phyloP scores from a whole-genome alignment of 2,797 vertebrate species.

The Crax fasciolata region DNA sequence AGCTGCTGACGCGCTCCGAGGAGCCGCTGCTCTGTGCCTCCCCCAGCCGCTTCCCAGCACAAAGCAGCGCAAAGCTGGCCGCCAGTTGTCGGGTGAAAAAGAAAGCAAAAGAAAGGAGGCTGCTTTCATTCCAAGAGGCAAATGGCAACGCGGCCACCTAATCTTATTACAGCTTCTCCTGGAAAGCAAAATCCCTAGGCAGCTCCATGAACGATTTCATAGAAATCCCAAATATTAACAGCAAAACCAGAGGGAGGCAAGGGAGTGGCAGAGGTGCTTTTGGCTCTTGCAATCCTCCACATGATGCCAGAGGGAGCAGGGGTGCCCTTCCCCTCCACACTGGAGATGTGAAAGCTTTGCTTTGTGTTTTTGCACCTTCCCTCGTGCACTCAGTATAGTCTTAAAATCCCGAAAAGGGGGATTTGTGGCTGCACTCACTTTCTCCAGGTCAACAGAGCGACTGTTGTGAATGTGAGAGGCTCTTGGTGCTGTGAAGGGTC shows the following conservation, averaged over 20 bases:
- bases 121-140: not conserved
- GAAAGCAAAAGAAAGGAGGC: accelerated
- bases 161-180: not conserved
- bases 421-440: not conserved
- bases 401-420: not conserved
- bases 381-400: accelerated
- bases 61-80: accelerated
- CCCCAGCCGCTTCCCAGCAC: not conserved
- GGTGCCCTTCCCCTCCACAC: not conserved
- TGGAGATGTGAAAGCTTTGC: not conserved
- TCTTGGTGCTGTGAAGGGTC: not conserved
- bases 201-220: not conserved
- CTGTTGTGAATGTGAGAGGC: not conserved
- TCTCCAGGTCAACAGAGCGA: accelerated
- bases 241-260: accelerated
- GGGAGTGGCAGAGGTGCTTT: accelerated
- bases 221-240: not conserved
- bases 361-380: not conserved
- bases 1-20: not conserved
- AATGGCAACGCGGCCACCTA: not conserved
- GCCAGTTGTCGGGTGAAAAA: not conserved
- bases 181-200: not conserved
- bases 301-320: accelerated
- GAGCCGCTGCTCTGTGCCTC: constrained; percentile 28
- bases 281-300: accelerated